These are phyloP conservation scores for Myrmecobius fasciatus DNA, from an alignment of 2,113 vertebrate species.

Conservation along the genomic window DNA sequence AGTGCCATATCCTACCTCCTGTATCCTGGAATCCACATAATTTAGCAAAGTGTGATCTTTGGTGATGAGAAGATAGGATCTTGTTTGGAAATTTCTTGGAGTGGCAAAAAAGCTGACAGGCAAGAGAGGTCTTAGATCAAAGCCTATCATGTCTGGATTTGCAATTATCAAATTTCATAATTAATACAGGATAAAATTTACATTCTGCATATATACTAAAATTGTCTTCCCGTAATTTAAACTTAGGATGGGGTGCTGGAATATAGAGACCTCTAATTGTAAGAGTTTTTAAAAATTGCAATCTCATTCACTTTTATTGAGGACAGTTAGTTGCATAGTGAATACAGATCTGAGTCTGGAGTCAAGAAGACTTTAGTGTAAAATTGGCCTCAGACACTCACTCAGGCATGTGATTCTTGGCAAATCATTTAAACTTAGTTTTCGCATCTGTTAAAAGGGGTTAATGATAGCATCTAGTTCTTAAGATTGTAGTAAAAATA, in stretches of 20 bases:
- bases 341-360: neutral
- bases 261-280: neutral
- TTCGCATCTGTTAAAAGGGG: neutral
- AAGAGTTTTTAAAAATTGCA: constrained; percentile 8
- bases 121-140: constrained; percentile 4
- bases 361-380: neutral
- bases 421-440: neutral
- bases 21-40: neutral
- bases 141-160: constrained; percentile 16
- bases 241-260: neutral
- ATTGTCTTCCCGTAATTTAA: neutral
- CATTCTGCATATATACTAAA: neutral
- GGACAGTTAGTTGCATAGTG: neutral
- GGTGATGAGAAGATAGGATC: constrained; percentile 25
- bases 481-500: too few relatives aligned
- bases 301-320: neutral
- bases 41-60: constrained; percentile 21
- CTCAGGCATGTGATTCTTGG: neutral
- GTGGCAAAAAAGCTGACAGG: constrained; percentile 19
- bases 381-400: constrained; percentile 25
- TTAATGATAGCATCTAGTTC: neutral
- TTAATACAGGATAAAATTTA: neutral
- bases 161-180: constrained; percentile 9
- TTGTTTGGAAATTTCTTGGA: neutral
- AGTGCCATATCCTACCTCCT: neutral